A percentile compares a stretch with the other conserved stretches of the same genome.
phyloP scores from a whole-genome alignment of 2,888 invertebrate genomes.

The Merodon equestris region DNA sequence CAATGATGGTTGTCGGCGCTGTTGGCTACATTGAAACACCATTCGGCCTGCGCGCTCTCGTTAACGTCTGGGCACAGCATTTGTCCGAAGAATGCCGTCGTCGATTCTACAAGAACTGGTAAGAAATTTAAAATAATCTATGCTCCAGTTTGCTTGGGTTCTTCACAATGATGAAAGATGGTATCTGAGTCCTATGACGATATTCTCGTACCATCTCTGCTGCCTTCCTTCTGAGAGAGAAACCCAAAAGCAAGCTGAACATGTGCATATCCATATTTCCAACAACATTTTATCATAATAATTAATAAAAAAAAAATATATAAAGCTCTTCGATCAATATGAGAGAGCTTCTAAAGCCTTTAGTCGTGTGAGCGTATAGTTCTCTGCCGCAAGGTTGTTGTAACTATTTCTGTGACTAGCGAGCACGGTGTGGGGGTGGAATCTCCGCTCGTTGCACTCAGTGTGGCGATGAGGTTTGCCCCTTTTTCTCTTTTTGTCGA shows the following conservation, averaged over 20 bases:
- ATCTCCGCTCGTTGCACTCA: slow-evolving; percentile 84
- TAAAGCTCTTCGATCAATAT: slow-evolving; percentile 84
- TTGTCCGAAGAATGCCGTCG: slow-evolving; percentile 98
- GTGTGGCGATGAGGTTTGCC: slow-evolving; percentile 82
- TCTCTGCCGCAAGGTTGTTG: slow-evolving; percentile 62
- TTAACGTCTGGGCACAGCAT: slow-evolving; percentile 99
- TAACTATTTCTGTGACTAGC: slow-evolving; percentile 69
- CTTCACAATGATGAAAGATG: slow-evolving; percentile 78
- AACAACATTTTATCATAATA: slow-evolving; percentile 18
- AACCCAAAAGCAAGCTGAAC: slow-evolving; percentile 39
- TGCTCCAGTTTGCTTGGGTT: slow-evolving; percentile 38
- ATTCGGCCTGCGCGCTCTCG: slow-evolving; percentile 95
- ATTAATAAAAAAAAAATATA: slow-evolving; percentile 55
- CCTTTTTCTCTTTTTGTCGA: slow-evolving; percentile 78
- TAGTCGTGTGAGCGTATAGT: slow-evolving; percentile 77
- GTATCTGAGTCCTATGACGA: slow-evolving; percentile 75
- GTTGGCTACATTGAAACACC: slow-evolving; percentile 99
- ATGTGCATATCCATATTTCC: slow-evolving; percentile 19
- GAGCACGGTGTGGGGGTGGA: slow-evolving; percentile 77
- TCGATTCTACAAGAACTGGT: slow-evolving; percentile 99
- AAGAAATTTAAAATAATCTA: slow-evolving; percentile 69
- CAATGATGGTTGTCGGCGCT: slow-evolving; percentile 98
- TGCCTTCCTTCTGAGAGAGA: slow-evolving; percentile 78
- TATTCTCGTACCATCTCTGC: slow-evolving; percentile 74
- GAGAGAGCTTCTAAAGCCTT: slow-evolving; percentile 82